These are phyloP conservation scores for Scaptomyza tumidula DNA, from an alignment of 2,888 invertebrate genomes.

Conservation along the genomic window DNA sequence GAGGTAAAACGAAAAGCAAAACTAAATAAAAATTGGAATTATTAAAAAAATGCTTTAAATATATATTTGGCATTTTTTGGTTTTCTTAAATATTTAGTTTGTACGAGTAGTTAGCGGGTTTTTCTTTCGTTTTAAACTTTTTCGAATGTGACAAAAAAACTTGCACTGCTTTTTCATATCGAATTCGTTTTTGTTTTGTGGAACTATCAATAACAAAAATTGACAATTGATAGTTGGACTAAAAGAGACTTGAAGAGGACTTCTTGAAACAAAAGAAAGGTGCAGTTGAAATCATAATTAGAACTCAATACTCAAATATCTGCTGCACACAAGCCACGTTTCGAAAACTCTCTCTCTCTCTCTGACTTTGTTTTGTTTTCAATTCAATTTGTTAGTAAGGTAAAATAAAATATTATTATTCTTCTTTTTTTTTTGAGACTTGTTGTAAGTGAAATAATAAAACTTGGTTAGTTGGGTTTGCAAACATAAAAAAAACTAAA, in stretches of 20 bases:
- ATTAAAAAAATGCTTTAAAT: slow-evolving; percentile 17
- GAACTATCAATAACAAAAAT: slow-evolving; percentile 33
- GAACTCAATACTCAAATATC: slow-evolving; percentile 36
- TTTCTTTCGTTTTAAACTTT: not conserved
- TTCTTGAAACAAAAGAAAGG: slow-evolving; percentile 60
- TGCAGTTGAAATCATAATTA: slow-evolving; percentile 65
- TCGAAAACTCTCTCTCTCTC: slow-evolving; percentile 17
- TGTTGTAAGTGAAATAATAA: slow-evolving; percentile 46
- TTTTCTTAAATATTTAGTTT: not conserved
- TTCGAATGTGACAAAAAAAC: slow-evolving; percentile 80
- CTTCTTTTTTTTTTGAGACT: not conserved
- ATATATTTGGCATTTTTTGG: slow-evolving; percentile 2
- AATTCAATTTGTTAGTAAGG: slow-evolving; percentile 56
- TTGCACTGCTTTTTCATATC: slow-evolving; percentile 82
- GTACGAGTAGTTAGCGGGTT: slow-evolving; percentile 4
- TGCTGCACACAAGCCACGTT: slow-evolving; percentile 16
- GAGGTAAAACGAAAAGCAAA: slow-evolving; percentile 38
- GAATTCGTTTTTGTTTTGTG: slow-evolving; percentile 33
- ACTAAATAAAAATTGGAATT: slow-evolving; percentile 21
- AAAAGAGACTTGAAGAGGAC: slow-evolving; percentile 6
- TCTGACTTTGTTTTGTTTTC: slow-evolving; percentile 11
- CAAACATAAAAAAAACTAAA: slow-evolving; percentile 54
- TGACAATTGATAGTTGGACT: slow-evolving; percentile 39
- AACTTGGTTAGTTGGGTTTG: slow-evolving; percentile 67
- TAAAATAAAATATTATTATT: slow-evolving; percentile 17